Evolutionary conservation across 2,797 vertebrate species (phyloP).

Genomic region (Brachymystax lenok): DNA sequence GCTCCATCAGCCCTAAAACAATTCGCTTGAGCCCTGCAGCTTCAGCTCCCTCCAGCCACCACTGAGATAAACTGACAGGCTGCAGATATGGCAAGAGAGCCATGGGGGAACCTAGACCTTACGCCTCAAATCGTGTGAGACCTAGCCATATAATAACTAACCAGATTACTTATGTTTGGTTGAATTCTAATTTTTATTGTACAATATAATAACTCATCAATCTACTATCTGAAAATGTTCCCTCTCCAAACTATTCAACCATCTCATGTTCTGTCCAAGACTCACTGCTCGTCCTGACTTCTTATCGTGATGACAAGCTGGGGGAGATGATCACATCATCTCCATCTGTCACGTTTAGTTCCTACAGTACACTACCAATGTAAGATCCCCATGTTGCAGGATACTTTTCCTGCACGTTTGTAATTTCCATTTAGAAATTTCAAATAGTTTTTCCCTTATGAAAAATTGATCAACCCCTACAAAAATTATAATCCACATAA

Average conservation of each 20-base stretch:
- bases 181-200: not conserved
- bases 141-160: not conserved
- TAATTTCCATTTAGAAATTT: too few relatives aligned
- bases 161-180: not conserved
- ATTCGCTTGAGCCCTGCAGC: slow-evolving; percentile 17
- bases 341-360: slow-evolving; percentile 11
- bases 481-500: too few relatives aligned
- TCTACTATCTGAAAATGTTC: not conserved
- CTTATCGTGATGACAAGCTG: slow-evolving; percentile 13
- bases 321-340: not conserved
- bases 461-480: too few relatives aligned
- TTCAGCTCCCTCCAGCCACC: slow-evolving; percentile 14
- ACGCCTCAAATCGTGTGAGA: too few relatives aligned
- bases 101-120: not conserved
- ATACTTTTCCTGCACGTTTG: too few relatives aligned
- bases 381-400: too few relatives aligned
- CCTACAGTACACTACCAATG: not conserved
- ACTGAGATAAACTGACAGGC: slow-evolving; percentile 14
- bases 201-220: not conserved
- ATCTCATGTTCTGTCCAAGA: slow-evolving; percentile 6
- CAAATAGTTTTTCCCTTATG: too few relatives aligned
- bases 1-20: slow-evolving; percentile 37
- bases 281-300: not conserved
- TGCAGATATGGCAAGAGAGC: slow-evolving; percentile 5
- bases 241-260: not conserved